Evolutionary conservation across 1,140 invertebrate species (phyloP).

Genomic region (Mylabris phalerata): DNA sequence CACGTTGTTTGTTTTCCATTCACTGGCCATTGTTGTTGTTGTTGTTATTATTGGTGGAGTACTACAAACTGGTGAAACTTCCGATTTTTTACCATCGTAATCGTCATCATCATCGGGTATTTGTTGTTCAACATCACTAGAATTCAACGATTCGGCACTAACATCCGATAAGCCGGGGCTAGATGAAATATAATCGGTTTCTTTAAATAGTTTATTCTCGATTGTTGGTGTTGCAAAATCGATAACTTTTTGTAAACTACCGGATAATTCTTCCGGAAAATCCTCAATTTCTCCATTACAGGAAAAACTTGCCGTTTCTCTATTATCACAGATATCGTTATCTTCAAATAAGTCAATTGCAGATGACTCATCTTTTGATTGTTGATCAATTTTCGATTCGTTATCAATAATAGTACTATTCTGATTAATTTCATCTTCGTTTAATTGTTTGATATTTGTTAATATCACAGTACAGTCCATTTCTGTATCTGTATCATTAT

Average conservation of each 20-base stretch:
- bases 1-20: conserved; percentile 25
- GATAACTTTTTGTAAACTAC: not conserved
- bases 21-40: conserved; percentile 12
- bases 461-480: conserved; percentile 39
- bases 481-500: conserved; percentile 49
- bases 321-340: conserved; percentile 7
- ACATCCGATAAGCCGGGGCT: conserved; percentile 35
- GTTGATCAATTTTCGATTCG: conserved; percentile 6
- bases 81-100: conserved; percentile 6
- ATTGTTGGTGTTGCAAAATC: not conserved
- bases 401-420: conserved; percentile 7
- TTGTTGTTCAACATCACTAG: conserved; percentile 29
- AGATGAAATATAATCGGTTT: conserved; percentile 22
- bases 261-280: not conserved
- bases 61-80: conserved; percentile 12
- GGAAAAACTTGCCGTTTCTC: not conserved
- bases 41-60: not conserved
- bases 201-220: not conserved
- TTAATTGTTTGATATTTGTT: conserved; percentile 32
- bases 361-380: not conserved
- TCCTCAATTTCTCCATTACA: not conserved
- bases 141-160: conserved; percentile 35
- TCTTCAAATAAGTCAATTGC: not conserved
- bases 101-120: not conserved
- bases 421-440: conserved; percentile 19